phyloP scores from a whole-genome alignment of 2,797 vertebrate genomes.

The Vespertilio murinus region DNA sequence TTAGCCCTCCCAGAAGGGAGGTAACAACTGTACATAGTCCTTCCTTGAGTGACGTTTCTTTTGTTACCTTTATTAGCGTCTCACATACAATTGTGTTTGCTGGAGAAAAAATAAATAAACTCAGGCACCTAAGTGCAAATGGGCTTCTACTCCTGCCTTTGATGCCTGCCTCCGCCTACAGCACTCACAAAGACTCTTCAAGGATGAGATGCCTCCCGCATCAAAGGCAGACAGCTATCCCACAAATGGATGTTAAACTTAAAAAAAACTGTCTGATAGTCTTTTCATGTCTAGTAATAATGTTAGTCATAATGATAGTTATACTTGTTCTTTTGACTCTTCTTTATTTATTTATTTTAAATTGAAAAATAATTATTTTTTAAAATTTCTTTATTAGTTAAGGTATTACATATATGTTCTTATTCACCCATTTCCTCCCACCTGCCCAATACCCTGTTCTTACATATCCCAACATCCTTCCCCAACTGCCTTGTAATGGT shows the following conservation, averaged over 20 bases:
- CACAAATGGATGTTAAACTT: not conserved
- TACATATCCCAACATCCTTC: not conserved
- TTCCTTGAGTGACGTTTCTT: conserved; percentile 37
- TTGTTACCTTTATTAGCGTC: conserved; percentile 45
- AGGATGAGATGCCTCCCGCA: not conserved
- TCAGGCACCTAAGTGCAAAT: not conserved
- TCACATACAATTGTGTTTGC: conserved; percentile 57
- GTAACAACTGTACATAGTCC: conserved; percentile 18
- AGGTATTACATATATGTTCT: too few species aligned
- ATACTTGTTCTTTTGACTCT: not conserved
- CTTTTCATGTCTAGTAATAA: not conserved
- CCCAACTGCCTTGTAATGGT: not conserved
- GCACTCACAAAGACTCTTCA: not conserved
- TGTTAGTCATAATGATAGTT: not conserved
- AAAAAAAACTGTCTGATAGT: not conserved
- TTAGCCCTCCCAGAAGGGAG: conserved; percentile 7
- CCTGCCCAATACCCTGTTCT: not conserved
- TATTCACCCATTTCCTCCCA: too few species aligned
- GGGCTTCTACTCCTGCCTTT: not conserved
- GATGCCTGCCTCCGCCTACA: not conserved
- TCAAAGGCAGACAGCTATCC: not conserved
- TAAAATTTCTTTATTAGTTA: too few species aligned
- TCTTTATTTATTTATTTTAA: not conserved
- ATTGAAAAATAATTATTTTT: too few species aligned
- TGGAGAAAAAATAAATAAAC: conserved; percentile 22